Conservation (phyloP, 2,113 vertebrate species). For the Amazona guildingii region DNA sequence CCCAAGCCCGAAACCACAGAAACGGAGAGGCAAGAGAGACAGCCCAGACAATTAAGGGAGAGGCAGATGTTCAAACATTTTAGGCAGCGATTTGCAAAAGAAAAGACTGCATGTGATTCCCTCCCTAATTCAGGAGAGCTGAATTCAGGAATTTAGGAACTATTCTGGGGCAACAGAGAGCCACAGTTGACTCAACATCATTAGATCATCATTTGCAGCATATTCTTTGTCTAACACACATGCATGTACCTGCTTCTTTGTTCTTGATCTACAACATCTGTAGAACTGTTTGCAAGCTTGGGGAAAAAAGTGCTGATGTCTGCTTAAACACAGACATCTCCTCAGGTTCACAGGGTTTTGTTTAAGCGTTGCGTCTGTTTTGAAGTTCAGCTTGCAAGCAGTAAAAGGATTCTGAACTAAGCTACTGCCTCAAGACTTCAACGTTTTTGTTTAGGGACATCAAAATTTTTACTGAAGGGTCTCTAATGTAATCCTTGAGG, state of each 20-base stretch:
- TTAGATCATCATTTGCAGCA: not conserved
- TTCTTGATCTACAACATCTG: constrained; percentile 43
- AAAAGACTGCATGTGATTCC: not conserved
- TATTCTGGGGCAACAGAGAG: not conserved
- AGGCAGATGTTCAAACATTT: constrained; percentile 19
- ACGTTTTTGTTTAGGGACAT: not conserved
- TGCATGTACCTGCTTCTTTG: constrained; percentile 48
- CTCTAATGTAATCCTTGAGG: not conserved
- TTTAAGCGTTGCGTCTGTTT: not conserved
- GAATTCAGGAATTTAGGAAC: not conserved
- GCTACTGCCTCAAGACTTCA: not conserved
- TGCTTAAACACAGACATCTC: constrained; percentile 9
- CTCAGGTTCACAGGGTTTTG: not conserved
- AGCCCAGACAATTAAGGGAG: constrained; percentile 38
- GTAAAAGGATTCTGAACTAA: not conserved
- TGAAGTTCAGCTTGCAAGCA: not conserved
- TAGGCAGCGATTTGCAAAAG: constrained; percentile 16
- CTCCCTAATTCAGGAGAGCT: not conserved
- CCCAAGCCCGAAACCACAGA: constrained; percentile 27
- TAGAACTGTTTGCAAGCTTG: constrained; percentile 16
- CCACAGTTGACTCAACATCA: constrained; percentile 21
- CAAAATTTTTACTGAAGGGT: not conserved
- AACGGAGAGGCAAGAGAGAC: not conserved
- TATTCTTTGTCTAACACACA: constrained; percentile 30
- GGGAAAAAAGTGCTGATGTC: constrained; percentile 8